Percentiles rank a stretch among this genome's conserved stretches.
Evolutionary conservation across 1,140 invertebrate species (phyloP).

Genomic region (Megathymus violae): DNA sequence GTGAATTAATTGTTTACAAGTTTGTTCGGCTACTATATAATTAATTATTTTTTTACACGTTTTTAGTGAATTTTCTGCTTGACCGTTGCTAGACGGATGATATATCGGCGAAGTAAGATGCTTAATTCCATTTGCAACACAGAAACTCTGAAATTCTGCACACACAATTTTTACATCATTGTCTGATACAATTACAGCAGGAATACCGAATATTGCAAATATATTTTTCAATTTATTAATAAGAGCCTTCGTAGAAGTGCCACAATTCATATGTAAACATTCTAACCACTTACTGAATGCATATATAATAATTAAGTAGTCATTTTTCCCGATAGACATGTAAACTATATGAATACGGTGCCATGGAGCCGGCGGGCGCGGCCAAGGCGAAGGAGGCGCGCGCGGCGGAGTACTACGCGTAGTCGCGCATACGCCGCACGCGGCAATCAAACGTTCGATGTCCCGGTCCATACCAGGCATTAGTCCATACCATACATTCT

Average conservation of each 20-base stretch:
- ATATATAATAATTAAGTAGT: conserved; percentile 1
- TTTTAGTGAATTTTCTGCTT: no score
- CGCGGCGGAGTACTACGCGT: conserved; percentile 28
- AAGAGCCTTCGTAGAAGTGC: conserved; percentile 18
- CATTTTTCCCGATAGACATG: neutral
- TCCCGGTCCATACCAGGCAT: conserved; percentile 39
- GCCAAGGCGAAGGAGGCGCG: conserved; percentile 23
- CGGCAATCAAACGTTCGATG: conserved; percentile 33
- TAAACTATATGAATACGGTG: conserved; percentile 13
- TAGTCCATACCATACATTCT: conserved; percentile 43
- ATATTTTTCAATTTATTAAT: conserved; percentile 9
- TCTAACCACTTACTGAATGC: conserved; percentile 14
- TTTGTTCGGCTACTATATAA: neutral
- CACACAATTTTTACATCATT: conserved; percentile 14
- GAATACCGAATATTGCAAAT: conserved; percentile 3
- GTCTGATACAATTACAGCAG: conserved; percentile 4
- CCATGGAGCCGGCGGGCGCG: conserved; percentile 4
- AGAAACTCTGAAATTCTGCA: neutral
- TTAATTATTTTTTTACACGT: conserved; percentile 20
- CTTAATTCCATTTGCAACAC: neutral
- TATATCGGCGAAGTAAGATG: conserved; percentile 3
- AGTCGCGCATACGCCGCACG: conserved; percentile 22
- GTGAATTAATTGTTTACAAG: conserved; percentile 5
- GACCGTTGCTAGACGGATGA: no score
- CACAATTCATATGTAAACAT: conserved; percentile 5